These are phyloP conservation scores for Antigone vipio DNA, from an alignment of 2,113 vertebrate species.

Conservation along the genomic window DNA sequence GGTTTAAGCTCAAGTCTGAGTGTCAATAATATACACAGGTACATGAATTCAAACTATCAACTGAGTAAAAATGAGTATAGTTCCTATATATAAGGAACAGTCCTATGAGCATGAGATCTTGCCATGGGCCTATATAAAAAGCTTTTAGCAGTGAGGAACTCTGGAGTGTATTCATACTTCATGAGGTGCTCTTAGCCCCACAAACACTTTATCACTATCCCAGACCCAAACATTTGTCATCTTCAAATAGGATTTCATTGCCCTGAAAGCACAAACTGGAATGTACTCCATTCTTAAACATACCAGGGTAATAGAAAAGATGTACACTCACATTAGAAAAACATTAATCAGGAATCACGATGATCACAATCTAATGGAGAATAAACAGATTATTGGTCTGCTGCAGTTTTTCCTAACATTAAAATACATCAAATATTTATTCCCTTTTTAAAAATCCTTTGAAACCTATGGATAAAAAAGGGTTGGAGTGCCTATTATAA, in stretches of 20 bases:
- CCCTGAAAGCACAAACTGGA: neutral
- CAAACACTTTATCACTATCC: neutral
- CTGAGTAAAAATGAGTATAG: neutral
- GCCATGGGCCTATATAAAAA: neutral
- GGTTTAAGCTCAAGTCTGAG: neutral
- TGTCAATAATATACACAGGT: neutral
- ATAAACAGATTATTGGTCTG: neutral
- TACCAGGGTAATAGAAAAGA: neutral
- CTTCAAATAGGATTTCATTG: neutral
- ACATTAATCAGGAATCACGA: accelerated
- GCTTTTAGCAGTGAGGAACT: neutral
- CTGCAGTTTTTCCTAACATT: neutral
- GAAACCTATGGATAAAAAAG: neutral
- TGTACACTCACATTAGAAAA: neutral
- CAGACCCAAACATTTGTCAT: neutral
- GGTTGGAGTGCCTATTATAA: neutral
- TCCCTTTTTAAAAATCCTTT: neutral
- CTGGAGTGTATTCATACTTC: neutral
- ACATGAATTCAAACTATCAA: neutral
- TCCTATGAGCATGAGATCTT: neutral
- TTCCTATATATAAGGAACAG: neutral
- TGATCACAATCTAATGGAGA: neutral
- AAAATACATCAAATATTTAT: neutral
- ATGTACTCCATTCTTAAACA: neutral
- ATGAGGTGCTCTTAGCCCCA: neutral